Conservation (phyloP, 2,797 vertebrate genomes). For the Schizothorax lantsangensis region DNA sequence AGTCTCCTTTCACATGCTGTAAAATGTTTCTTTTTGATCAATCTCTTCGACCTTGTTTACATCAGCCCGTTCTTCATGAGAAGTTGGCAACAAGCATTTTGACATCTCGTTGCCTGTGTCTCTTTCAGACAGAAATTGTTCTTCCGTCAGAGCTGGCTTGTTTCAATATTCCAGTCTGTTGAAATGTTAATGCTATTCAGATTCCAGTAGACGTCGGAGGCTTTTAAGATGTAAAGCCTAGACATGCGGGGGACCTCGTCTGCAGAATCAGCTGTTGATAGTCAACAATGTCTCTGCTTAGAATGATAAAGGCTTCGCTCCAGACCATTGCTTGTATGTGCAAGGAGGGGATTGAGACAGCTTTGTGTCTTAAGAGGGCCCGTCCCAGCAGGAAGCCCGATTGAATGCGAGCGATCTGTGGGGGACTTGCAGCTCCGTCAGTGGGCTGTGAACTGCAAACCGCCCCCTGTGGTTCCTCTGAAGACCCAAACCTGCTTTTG, state of each 20-base stretch:
- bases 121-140: conserved; percentile 26
- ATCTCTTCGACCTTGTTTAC: conserved; percentile 24
- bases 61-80: conserved; percentile 12
- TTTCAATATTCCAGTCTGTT: conserved; percentile 36
- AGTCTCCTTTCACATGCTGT: neutral
- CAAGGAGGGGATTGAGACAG: conserved; percentile 36
- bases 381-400: conserved; percentile 4
- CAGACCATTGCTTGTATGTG: conserved; percentile 44
- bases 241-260: conserved; percentile 46
- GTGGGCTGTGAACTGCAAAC: conserved; percentile 48
- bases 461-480: conserved; percentile 37
- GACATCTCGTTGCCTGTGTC: conserved; percentile 13
- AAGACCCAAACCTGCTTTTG: conserved; percentile 46
- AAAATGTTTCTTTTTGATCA: conserved; percentile 22
- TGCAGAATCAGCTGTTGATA: conserved; percentile 47
- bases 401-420: conserved; percentile 36
- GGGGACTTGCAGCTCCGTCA: conserved; percentile 38
- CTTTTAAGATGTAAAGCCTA: conserved; percentile 46
- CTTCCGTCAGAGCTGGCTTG: conserved; percentile 23
- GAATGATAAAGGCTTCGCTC: conserved; percentile 50
- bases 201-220: conserved; percentile 34
- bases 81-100: conserved; percentile 25
- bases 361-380: conserved; percentile 44
- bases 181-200: conserved; percentile 53
- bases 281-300: conserved; percentile 48